phyloP scores from a whole-genome alignment of 2,797 vertebrate species.

The Thripadectes ignobilis region DNA sequence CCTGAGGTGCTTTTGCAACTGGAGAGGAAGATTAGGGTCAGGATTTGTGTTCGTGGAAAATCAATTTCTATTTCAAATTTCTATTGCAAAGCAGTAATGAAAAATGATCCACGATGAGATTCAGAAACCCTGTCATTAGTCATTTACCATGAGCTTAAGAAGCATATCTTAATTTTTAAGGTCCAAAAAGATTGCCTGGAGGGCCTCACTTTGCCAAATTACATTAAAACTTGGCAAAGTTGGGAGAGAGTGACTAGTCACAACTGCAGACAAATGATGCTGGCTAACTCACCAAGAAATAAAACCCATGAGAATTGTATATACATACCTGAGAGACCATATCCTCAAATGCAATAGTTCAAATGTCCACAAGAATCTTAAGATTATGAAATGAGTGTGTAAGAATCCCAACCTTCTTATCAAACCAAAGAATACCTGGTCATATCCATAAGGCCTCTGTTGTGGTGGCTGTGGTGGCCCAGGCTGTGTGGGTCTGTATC shows the following conservation, averaged over 20 bases:
- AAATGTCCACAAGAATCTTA: neutral
- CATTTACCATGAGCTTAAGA: neutral
- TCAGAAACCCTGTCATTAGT: neutral
- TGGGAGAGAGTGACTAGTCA: neutral
- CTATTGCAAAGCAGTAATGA: neutral
- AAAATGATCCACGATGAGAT: neutral
- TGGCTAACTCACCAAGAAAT: neutral
- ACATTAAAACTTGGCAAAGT: neutral
- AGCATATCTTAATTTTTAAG: neutral
- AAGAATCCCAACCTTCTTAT: neutral
- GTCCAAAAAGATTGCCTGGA: neutral
- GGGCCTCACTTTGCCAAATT: neutral
- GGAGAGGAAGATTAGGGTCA: neutral
- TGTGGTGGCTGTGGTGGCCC: constrained; percentile 94
- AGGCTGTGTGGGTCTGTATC: constrained; percentile 92
- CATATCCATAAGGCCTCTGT: constrained; percentile 97
- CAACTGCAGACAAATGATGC: neutral
- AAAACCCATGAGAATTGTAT: neutral
- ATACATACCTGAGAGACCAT: neutral
- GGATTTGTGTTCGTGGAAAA: neutral
- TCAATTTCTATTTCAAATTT: neutral
- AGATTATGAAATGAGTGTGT: neutral
- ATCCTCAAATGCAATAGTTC: neutral
- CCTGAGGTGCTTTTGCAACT: neutral
- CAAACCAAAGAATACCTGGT: constrained; percentile 84